phyloP scores from a whole-genome alignment of 35 echinoderm and acorn worm genomes.

The Ophiothrix spiculata region DNA sequence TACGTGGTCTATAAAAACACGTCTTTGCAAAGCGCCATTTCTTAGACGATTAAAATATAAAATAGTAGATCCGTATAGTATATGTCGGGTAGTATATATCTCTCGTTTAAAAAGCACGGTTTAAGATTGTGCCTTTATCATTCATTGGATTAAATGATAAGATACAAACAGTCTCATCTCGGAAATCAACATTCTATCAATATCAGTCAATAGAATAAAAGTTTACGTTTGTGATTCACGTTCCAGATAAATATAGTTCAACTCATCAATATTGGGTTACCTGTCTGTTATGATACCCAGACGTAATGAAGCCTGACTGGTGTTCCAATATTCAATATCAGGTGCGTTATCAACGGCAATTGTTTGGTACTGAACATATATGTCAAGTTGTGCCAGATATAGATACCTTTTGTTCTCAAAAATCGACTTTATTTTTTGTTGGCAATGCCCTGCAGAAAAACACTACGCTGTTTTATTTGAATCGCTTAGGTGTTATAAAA shows the following conservation, averaged over 20 bases:
- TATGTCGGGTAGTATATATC: too few species aligned
- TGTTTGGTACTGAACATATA: background rate
- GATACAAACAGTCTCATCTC: too few species aligned
- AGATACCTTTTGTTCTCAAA: background rate
- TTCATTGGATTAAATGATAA: too few species aligned
- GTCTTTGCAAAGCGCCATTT: too few species aligned
- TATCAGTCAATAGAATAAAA: background rate
- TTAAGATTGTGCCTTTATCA: too few species aligned
- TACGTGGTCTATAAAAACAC: too few species aligned
- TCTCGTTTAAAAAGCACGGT: too few species aligned
- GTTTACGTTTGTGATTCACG: background rate
- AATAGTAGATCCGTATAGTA: too few species aligned
- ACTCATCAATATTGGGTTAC: background rate
- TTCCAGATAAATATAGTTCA: background rate
- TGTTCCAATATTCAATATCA: background rate
- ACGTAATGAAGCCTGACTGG: background rate
- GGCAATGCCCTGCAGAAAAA: background rate
- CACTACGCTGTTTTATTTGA: background rate
- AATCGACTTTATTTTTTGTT: background rate
- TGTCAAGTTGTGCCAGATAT: background rate
- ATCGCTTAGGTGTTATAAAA: background rate
- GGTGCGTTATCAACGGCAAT: background rate
- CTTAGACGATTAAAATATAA: too few species aligned
- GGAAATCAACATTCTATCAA: too few species aligned
- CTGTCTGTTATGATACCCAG: background rate